Evolutionary conservation across 2,888 invertebrate genomes (phyloP).

Genomic region (Ornithoptera alexandrae): DNA sequence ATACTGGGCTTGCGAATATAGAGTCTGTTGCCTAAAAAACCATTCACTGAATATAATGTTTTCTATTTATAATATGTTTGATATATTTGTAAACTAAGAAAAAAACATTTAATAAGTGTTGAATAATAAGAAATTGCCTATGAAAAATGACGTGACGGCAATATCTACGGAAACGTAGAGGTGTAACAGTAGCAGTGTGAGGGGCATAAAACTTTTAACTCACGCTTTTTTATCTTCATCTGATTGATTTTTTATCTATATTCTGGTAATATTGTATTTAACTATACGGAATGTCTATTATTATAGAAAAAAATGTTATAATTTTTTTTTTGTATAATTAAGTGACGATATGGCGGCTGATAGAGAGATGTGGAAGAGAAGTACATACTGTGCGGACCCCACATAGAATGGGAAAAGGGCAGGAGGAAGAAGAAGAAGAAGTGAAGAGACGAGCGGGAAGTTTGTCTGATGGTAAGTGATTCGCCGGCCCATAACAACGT

Average conservation of each 20-base stretch:
- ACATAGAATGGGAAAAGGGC: too few relatives aligned
- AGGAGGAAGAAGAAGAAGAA: too few relatives aligned
- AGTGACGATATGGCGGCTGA: too few relatives aligned
- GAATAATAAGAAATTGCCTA: background rate
- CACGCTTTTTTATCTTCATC: constrained; percentile 26
- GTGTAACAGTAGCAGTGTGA: constrained; percentile 36
- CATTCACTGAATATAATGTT: background rate
- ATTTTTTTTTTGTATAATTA: too few relatives aligned
- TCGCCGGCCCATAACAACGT: too few relatives aligned
- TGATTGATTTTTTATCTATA: constrained; percentile 26
- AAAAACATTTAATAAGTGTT: background rate
- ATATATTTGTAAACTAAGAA: background rate
- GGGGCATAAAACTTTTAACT: constrained; percentile 30
- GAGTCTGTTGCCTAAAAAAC: too few relatives aligned
- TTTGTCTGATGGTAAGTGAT: too few relatives aligned
- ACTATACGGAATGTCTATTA: background rate
- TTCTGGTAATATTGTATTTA: constrained; percentile 13
- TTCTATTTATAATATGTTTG: background rate
- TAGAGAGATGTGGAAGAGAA: too few relatives aligned
- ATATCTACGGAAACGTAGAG: constrained; percentile 33
- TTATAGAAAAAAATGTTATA: too few relatives aligned
- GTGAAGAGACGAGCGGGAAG: too few relatives aligned
- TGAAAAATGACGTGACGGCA: constrained; percentile 8
- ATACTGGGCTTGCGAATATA: too few relatives aligned
- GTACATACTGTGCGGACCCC: too few relatives aligned